Evolutionary conservation across 2,113 vertebrate species (phyloP).

Genomic region (Eurypyga helias): DNA sequence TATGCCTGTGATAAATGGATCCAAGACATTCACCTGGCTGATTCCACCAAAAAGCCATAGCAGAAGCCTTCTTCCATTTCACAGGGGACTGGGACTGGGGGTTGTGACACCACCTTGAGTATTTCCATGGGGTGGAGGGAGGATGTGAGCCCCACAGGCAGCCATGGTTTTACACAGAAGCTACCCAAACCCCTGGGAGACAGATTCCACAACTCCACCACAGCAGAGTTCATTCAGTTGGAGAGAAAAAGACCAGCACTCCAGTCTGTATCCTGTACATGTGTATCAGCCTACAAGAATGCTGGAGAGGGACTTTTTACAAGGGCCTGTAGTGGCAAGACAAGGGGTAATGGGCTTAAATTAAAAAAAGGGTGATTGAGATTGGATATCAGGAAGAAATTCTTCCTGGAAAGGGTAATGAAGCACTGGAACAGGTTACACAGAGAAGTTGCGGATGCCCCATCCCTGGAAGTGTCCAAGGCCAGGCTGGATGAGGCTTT

Average conservation of each 20-base stretch:
- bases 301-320: too few relatives aligned
- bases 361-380: too few relatives aligned
- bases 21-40: background rate
- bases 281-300: background rate
- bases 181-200: background rate
- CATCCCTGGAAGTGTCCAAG: too few relatives aligned
- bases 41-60: background rate
- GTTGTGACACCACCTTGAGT: background rate
- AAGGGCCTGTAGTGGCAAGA: too few relatives aligned
- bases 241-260: background rate
- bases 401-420: too few relatives aligned
- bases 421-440: too few relatives aligned
- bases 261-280: background rate
- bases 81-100: background rate
- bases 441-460: too few relatives aligned
- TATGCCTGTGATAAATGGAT: background rate
- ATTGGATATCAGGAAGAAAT: too few relatives aligned
- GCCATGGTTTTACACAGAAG: background rate
- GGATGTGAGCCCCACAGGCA: accelerated
- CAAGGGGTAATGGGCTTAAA: too few relatives aligned
- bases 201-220: background rate
- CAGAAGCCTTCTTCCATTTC: background rate
- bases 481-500: too few relatives aligned
- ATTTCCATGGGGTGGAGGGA: background rate
- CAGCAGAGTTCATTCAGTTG: background rate